Base-by-base conservation (phyloP, 92 coral and sea anemone species). In the Nematostella vectensis region DNA sequence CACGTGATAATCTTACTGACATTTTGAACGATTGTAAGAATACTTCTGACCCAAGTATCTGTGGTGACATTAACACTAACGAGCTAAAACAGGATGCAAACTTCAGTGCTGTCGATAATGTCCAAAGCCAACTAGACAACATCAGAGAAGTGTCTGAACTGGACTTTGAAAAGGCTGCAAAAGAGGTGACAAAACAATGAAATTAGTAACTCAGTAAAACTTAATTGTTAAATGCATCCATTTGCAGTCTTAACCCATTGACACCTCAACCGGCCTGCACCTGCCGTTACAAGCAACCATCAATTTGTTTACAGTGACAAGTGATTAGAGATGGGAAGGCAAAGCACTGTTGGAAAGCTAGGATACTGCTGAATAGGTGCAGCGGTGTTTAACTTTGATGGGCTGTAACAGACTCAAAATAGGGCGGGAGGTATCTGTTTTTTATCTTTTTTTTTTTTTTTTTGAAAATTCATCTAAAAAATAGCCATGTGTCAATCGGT, bases 71-170 rank as follows among this genome's bases (percentile, higher is more conserved):
- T 25, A 12, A 54, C 23, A 0, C 50, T 4, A 47, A 21, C 24
- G 22, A 53, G 1, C 58, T 85, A 27, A 33, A 11, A 1, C 62
- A 75, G 4, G 87, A 65, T 25, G 96, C 96, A 1, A 42, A 89
- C 71, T 89, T 85, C 23, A 65, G 47, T 29, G 61, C 54, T 2
- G 78, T 89, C 51, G 94, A 94, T 2, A 40, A 85, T 71, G 85
- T 88, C 31, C 2, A 54, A 11, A 0, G 1, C 2, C 29, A 89
- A 67, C 64, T 80, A 24, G 16, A 47, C 3, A 85, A 43, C 15
- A 48, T 89, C 53, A 59, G 70, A 18, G 56, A 54, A 0, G 66
- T 88, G 29, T 61, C 79, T 3, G 50, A 62, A 13, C 60, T 65
- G 24, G 80, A 85, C 68, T 88, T 88, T 72, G 70, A 62, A 25